Base-by-base conservation (phyloP, 2,113 vertebrate species). In the Zeus faber region DNA sequence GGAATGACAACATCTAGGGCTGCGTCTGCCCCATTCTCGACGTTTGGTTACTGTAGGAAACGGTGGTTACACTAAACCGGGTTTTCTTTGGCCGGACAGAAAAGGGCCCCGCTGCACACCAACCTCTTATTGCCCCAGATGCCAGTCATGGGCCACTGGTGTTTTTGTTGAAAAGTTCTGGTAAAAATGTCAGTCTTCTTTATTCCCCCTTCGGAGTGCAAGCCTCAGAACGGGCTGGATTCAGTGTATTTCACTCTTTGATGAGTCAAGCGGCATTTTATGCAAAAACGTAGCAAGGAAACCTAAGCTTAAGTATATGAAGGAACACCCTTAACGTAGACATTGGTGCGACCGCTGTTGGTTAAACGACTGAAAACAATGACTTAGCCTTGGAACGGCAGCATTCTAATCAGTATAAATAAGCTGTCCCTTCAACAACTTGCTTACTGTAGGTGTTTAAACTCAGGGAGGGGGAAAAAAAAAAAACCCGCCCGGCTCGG, bases 61-160 rank as follows among this genome's bases (percentile, higher is more conserved):
- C 35, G 49, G 75, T 26, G 73, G 80, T 77, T 77, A 72, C 70
- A 70, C 72, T 75, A 73, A 78, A 79, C 72, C 63, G 6, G 69
- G 76, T 83, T 88, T 88, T 86, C 79, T 85, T 87, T 87, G 86
- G 87, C 84, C 51, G 24, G 60, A 63, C 40, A 59, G 58, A 75
- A 41, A 66, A 72, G 65, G 31, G 33, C 33, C 9, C 58, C 47
- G 10, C 75, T 77, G 13, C 49, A 67, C 66, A 65, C 62, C 63
- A n/a, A 76, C 67, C 58, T 75, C 76, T 67, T 67, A 74, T 54
- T 72, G 71, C 51, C 67, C 64, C 68, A 79, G 62, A 63, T 80
- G 81, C 76, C 82, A 83, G 71, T 80, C 83, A 83, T 43, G 71
- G 55, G 62, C 63, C 22, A 11, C 64, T 56, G 49, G 55, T 83